Conservation (phyloP, 23 tunicate genomes). For the Halocynthia roretzi region DNA sequence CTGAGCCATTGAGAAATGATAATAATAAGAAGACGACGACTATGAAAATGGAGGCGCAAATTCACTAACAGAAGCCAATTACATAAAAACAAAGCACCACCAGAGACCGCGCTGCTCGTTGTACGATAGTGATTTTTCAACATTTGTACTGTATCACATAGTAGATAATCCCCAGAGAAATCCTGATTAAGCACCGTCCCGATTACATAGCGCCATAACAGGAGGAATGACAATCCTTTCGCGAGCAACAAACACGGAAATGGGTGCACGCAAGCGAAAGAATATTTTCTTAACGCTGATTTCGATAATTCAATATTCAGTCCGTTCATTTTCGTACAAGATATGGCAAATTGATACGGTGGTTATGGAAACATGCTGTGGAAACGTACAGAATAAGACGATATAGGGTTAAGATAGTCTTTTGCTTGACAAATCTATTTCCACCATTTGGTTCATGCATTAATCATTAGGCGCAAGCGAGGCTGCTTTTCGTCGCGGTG, state of each 20-base stretch:
- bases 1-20: too few relatives aligned
- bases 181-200: constrained; percentile 7
- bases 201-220: not conserved
- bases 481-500: too few relatives aligned
- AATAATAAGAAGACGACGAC: not conserved
- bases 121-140: not conserved
- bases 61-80: not conserved
- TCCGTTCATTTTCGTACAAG: too few relatives aligned
- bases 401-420: not conserved
- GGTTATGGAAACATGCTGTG: too few relatives aligned
- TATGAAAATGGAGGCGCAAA: not conserved
- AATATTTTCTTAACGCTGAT: too few relatives aligned
- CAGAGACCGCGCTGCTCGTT: not conserved
- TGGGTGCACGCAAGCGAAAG: too few relatives aligned
- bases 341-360: too few relatives aligned
- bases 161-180: not conserved
- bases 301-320: too few relatives aligned
- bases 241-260: too few relatives aligned
- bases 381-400: too few relatives aligned
- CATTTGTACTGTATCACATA: constrained; percentile 2
- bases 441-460: constrained; percentile 18
- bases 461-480: constrained; percentile 1
- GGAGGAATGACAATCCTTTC: too few relatives aligned
- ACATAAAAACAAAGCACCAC: not conserved
- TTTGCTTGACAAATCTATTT: constrained; percentile 17